Conservation (phyloP, 2,113 vertebrate genomes). For the Indicator maculatus region DNA sequence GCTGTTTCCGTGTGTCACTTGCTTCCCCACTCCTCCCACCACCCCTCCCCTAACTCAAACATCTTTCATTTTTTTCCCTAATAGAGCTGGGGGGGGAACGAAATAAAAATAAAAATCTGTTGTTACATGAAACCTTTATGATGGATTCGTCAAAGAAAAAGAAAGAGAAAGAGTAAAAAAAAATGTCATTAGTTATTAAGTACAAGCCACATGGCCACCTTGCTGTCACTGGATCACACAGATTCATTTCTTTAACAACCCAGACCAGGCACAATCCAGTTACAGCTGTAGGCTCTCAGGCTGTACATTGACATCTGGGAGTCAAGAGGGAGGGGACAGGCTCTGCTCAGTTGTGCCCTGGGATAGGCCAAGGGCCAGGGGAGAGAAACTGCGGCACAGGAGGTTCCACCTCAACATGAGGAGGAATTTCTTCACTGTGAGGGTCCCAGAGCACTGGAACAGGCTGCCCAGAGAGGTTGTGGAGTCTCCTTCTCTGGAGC, state of each 20-base stretch:
- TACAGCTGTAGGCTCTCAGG: not conserved
- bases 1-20: not conserved
- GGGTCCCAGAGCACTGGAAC: no score
- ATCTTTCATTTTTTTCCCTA: constrained; percentile 7
- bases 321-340: no score
- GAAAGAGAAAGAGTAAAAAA: not conserved
- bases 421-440: no score
- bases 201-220: not conserved
- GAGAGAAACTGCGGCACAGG: no score
- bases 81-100: not conserved
- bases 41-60: not conserved
- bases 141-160: not conserved
- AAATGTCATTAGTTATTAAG: not conserved
- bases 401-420: no score
- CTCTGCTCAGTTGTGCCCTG: no score
- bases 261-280: not conserved
- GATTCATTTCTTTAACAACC: not conserved
- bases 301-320: fast-evolving
- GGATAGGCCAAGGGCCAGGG: no score
- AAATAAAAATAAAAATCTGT: not conserved
- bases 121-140: not conserved
- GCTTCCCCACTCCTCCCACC: no score
- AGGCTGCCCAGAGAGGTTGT: no score
- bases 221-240: not conserved
- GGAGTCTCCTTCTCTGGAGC: no score